Evolutionary conservation across 2,113 vertebrate genomes (phyloP).

Genomic region (Calypte anna): DNA sequence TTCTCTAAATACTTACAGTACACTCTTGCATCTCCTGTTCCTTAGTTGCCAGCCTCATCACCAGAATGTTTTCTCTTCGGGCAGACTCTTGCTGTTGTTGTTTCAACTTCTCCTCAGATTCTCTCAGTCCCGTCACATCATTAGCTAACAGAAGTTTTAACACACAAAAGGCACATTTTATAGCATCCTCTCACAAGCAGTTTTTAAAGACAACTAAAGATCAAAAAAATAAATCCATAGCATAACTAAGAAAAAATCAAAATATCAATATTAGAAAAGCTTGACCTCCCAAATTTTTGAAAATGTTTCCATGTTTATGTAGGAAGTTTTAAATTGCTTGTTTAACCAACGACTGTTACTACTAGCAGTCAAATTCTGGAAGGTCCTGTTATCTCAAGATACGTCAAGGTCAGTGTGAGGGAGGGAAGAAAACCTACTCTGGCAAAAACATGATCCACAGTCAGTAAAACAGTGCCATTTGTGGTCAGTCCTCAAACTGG

Average conservation of each 20-base stretch:
- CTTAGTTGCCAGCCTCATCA: constrained; percentile 98
- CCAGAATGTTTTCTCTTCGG: constrained; percentile 98
- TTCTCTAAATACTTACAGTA: constrained; percentile 86
- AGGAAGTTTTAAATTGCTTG: background rate
- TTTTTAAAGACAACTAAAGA: background rate
- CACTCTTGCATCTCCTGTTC: constrained; percentile 99
- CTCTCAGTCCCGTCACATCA: constrained; percentile 94
- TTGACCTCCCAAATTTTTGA: background rate
- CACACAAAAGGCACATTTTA: background rate
- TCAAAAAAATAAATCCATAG: background rate
- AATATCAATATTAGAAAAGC: background rate
- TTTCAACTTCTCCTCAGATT: constrained; percentile 98
- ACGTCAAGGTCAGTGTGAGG: background rate
- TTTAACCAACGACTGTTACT: background rate
- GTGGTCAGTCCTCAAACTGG: background rate
- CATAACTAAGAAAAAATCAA: background rate
- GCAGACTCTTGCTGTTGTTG: constrained; percentile 99
- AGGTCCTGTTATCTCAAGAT: background rate
- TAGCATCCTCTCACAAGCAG: background rate
- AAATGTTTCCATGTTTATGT: background rate
- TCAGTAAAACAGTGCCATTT: background rate
- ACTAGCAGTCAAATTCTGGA: background rate
- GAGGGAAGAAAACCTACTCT: background rate
- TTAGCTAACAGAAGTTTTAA: constrained; percentile 81
- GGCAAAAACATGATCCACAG: rapidly evolving